Evolutionary conservation across 1,140 invertebrate genomes (phyloP).

Genomic region (Vollenhovia emeryi): DNA sequence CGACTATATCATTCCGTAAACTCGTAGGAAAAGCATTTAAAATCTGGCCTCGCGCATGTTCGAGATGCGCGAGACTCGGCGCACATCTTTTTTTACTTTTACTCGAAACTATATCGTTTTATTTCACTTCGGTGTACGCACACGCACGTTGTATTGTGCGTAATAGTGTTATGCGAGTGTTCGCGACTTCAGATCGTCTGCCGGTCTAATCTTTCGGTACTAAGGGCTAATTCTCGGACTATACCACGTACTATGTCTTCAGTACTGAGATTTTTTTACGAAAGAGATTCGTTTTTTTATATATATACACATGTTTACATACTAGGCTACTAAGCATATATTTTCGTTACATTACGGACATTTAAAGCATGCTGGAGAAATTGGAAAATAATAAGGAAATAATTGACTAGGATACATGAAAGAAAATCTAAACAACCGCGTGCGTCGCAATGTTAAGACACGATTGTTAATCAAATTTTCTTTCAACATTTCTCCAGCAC

Average conservation of each 20-base stretch:
- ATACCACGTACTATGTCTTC: not conserved
- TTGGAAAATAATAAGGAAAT: not conserved
- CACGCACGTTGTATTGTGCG: not conserved
- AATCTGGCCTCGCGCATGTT: not conserved
- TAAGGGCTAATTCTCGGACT: conserved; percentile 26
- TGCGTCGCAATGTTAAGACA: not conserved
- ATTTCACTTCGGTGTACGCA: conserved; percentile 1
- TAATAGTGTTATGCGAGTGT: conserved; percentile 18
- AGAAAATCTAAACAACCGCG: not conserved
- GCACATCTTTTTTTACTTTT: conserved; percentile 1
- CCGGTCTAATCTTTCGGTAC: conserved; percentile 28
- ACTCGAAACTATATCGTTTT: not conserved
- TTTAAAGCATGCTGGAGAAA: conserved; percentile 36
- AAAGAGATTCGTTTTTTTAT: conserved; percentile 42
- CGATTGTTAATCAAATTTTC: not conserved
- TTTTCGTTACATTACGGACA: conserved; percentile 46
- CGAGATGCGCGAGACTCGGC: not conserved
- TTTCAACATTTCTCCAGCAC: conserved; percentile 37
- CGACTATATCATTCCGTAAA: conserved; percentile 59
- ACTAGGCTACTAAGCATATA: conserved; percentile 1
- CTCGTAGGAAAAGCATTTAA: conserved; percentile 10
- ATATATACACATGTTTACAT: conserved; percentile 23
- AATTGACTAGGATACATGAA: not conserved
- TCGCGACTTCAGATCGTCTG: not conserved
- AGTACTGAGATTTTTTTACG: conserved; percentile 45